These are phyloP conservation scores for Lepidochrysops patricia DNA, from an alignment of 2,888 invertebrate genomes.

Conservation along the genomic window DNA sequence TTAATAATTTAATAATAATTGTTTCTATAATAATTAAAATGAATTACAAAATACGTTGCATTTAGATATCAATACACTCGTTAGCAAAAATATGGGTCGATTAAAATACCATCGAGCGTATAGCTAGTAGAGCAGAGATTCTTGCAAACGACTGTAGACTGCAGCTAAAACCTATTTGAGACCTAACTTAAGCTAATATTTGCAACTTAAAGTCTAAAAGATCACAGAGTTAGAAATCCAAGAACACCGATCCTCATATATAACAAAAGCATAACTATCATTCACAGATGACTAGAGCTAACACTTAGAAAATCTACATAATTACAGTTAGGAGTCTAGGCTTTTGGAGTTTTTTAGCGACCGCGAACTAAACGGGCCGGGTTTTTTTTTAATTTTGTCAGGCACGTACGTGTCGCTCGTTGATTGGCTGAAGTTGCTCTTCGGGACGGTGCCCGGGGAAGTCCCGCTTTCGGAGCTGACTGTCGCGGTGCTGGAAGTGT, in stretches of 20 bases:
- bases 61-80: background rate
- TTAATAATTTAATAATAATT: too few species aligned
- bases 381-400: slow-evolving; percentile 53
- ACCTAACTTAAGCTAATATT: background rate
- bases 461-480: slow-evolving; percentile 64
- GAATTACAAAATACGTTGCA: background rate
- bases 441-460: slow-evolving; percentile 59
- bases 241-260: slow-evolving; percentile 47
- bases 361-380: slow-evolving; percentile 42
- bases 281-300: slow-evolving; percentile 52
- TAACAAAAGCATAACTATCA: slow-evolving; percentile 53
- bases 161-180: background rate
- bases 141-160: background rate
- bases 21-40: background rate
- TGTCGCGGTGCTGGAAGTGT: slow-evolving; percentile 62
- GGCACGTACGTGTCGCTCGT: slow-evolving; percentile 37
- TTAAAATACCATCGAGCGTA: too few species aligned
- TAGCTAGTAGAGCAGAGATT: too few species aligned
- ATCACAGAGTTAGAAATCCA: slow-evolving; percentile 18
- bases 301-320: slow-evolving; percentile 74
- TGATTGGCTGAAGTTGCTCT: slow-evolving; percentile 46
- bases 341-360: slow-evolving; percentile 67
- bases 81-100: too few species aligned
- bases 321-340: slow-evolving; percentile 69
- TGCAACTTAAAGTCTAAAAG: slow-evolving; percentile 6